Percentiles rank a stretch among this genome's conserved stretches.
These are phyloP conservation scores for Hiodon alosoides DNA, from an alignment of 2,113 vertebrate species.

Conservation along the genomic window DNA sequence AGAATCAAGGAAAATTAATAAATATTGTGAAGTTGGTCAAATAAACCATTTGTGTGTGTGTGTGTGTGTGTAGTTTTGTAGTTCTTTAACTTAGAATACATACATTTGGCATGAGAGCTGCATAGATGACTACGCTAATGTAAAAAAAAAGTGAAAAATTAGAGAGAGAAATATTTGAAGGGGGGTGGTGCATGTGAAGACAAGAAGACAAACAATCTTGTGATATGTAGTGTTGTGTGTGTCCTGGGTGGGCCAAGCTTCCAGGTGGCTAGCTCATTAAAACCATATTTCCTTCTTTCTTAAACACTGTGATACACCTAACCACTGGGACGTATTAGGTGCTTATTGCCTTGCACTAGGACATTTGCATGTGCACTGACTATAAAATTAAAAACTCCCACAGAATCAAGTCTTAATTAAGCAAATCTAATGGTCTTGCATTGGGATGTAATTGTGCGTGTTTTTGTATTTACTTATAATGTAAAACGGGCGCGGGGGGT, in stretches of 20 bases:
- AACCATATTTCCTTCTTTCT: conserved; percentile 24
- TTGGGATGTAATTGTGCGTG: conserved; percentile 34
- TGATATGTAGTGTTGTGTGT: conserved; percentile 22
- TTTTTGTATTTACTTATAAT: conserved; percentile 19
- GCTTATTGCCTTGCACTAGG: conserved; percentile 35
- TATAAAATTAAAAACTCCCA: conserved; percentile 58
- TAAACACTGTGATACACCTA: conserved; percentile 37
- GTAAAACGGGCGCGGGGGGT: conserved; percentile 8
- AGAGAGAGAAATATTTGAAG: too few relatives aligned
- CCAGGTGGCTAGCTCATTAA: conserved; percentile 36
- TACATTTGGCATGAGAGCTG: too few relatives aligned
- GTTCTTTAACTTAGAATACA: too few relatives aligned
- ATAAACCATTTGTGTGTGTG: too few relatives aligned
- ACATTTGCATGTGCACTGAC: conserved; percentile 56
- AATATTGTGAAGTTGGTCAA: too few relatives aligned
- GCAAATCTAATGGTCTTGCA: conserved; percentile 51
- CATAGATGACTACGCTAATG: too few relatives aligned
- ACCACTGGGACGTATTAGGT: conserved; percentile 25
- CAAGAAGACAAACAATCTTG: conserved; percentile 31
- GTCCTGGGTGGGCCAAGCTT: conserved; percentile 18
- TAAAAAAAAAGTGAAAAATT: too few relatives aligned
- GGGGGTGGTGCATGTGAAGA: conserved; percentile 25
- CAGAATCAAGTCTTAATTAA: conserved; percentile 55
- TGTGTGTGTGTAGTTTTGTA: too few relatives aligned
- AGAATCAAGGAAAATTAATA: too few relatives aligned